Evolutionary conservation across 2,888 invertebrate genomes (phyloP).

Genomic region (Phania funesta): DNA sequence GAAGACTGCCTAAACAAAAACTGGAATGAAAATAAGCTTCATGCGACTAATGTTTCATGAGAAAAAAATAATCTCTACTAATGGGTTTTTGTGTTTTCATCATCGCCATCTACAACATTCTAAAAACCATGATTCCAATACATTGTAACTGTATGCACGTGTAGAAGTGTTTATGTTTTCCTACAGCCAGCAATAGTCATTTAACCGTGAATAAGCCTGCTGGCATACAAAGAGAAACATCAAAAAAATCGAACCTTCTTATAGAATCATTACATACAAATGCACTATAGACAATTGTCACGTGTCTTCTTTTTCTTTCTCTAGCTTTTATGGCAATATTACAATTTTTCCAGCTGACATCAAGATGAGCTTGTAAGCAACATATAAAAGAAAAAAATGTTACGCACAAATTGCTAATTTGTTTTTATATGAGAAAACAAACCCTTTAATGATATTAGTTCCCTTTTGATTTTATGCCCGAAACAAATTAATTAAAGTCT

Average conservation of each 20-base stretch:
- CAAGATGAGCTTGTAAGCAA: too few relatives aligned
- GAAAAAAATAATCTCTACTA: constrained; percentile 42
- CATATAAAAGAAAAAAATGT: too few relatives aligned
- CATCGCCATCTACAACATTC: background rate
- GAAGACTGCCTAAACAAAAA: background rate
- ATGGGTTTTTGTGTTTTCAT: constrained; percentile 34
- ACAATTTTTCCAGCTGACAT: too few relatives aligned
- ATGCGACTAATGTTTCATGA: constrained; percentile 27
- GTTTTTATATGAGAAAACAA: background rate
- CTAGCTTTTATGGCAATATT: background rate
- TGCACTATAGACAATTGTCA: background rate
- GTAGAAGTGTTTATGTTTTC: background rate
- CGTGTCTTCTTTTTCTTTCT: background rate
- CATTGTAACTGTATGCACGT: background rate
- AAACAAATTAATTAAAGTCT: background rate
- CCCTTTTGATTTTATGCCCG: background rate
- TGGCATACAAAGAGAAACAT: background rate
- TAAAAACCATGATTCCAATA: background rate
- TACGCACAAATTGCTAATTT: background rate
- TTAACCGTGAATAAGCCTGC: background rate
- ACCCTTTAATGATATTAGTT: background rate
- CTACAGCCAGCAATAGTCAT: background rate
- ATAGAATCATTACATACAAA: constrained; percentile 1
- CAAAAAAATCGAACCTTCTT: constrained; percentile 10
- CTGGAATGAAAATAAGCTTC: background rate